phyloP scores from a whole-genome alignment of 2,797 vertebrate genomes.

The Peromyscus eremicus region DNA sequence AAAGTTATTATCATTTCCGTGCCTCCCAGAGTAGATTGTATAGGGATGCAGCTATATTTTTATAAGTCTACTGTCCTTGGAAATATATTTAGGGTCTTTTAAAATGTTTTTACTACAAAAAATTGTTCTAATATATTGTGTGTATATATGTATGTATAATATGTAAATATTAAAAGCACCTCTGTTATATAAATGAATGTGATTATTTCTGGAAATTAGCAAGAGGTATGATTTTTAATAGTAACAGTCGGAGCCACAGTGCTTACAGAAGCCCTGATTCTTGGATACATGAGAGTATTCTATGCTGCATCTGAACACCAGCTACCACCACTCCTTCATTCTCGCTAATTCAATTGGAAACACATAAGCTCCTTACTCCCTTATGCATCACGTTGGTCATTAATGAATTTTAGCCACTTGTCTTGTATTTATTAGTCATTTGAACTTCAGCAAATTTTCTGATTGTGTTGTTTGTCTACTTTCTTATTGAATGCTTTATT shows the following conservation, averaged over 20 bases:
- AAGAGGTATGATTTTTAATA: neutral
- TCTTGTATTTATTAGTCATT: neutral
- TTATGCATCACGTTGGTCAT: neutral
- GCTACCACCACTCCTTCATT: neutral
- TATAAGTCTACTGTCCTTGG: neutral
- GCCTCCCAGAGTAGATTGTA: neutral
- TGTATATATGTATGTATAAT: neutral
- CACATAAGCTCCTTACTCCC: neutral
- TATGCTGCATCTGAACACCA: neutral
- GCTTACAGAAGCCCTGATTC: neutral
- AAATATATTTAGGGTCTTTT: neutral
- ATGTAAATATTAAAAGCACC: neutral
- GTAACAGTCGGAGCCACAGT: neutral
- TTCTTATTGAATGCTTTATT: neutral
- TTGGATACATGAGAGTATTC: neutral
- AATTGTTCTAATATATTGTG: neutral
- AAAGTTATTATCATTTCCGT: neutral
- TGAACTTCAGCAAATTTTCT: neutral
- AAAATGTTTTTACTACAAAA: neutral
- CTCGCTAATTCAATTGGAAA: neutral
- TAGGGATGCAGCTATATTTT: neutral
- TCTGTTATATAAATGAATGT: neutral
- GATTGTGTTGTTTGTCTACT: neutral
- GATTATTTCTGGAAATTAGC: neutral
- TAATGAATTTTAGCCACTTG: neutral